Base-by-base conservation (phyloP, 1,140 invertebrate genomes). In the Rhynchophorus ferrugineus region DNA sequence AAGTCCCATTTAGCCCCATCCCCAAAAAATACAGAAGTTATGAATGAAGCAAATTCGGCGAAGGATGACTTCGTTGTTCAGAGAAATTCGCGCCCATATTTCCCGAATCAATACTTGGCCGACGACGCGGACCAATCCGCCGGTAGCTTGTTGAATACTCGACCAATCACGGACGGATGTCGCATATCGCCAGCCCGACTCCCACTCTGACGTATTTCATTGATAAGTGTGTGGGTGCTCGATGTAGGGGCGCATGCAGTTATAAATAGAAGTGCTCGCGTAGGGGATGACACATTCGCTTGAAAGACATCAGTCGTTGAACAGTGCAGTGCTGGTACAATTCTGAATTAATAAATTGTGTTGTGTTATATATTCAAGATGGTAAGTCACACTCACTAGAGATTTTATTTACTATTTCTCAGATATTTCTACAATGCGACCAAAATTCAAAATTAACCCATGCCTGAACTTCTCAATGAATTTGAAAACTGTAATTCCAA, bases 171-270 rank as follows among this genome's bases (percentile, higher is more conserved):
- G 38, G 24, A 11, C 20, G n/a, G 46, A 49, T 60, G 56, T 58
- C 56, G 56, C 56, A 58, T 50, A 54, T 58, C 38, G 33, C 37
- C 34, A 36, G 51, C 42, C 39, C 36, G 29, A 44, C 41, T 58
- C 61, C 62, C 57, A 58, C 64, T 46, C 16, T 14, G 64, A 37
- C 53, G 35, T 44, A 57, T 58, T 78, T 78, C 77, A 78, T 79
- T 78, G 71, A 77, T 75, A 74, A 74, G 22, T 72, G 76, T 75
- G 76, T 78, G 71, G 75, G 75, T 75, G 74, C 70, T 64, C 59
- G 37, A 41, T 43, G 56, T 45, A 62, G 65, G 66, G 67, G 63
- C 61, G 42, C 45, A 33, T 36, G 38, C 37, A 54, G 67, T 76
- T 78, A 78, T 78, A 79, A 72, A 77, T 76, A 69, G 61, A 54